Percentiles rank a stretch among this genome's conserved stretches.
These are phyloP conservation scores for Falcaria lacertinaria DNA, from an alignment of 2,888 invertebrate genomes.

Conservation along the genomic window DNA sequence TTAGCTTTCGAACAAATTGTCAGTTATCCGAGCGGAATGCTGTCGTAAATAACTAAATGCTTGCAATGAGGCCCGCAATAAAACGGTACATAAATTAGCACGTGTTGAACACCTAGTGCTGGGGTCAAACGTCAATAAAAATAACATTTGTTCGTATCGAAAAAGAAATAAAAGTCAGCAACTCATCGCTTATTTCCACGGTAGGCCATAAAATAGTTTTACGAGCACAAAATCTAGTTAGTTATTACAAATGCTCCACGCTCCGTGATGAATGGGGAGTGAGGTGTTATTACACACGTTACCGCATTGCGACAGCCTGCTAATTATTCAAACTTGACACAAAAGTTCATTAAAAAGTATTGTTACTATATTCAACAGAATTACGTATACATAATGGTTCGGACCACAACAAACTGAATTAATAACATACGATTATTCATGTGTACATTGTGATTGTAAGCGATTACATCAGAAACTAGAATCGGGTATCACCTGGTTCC, in stretches of 20 bases:
- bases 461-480: too few relatives aligned
- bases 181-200: constrained; percentile 45
- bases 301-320: constrained; percentile 15
- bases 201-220: constrained; percentile 55
- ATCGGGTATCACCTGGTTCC: too few relatives aligned
- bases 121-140: constrained; percentile 5
- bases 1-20: too few relatives aligned
- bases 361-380: too few relatives aligned
- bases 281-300: constrained; percentile 7
- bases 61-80: neutral
- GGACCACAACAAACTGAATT: too few relatives aligned
- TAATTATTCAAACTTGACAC: constrained; percentile 6
- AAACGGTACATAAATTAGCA: neutral
- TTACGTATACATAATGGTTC: too few relatives aligned
- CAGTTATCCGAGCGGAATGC: too few relatives aligned
- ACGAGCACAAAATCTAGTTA: constrained; percentile 50
- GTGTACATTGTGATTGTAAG: too few relatives aligned
- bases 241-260: constrained; percentile 8
- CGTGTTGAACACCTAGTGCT: neutral
- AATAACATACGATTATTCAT: too few relatives aligned
- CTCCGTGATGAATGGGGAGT: constrained; percentile 9
- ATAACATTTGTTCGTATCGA: constrained; percentile 4
- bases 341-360: neutral
- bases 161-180: constrained; percentile 37
- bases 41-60: neutral